phyloP scores from a whole-genome alignment of 2,113 vertebrate species.

The Astur gentilis region DNA sequence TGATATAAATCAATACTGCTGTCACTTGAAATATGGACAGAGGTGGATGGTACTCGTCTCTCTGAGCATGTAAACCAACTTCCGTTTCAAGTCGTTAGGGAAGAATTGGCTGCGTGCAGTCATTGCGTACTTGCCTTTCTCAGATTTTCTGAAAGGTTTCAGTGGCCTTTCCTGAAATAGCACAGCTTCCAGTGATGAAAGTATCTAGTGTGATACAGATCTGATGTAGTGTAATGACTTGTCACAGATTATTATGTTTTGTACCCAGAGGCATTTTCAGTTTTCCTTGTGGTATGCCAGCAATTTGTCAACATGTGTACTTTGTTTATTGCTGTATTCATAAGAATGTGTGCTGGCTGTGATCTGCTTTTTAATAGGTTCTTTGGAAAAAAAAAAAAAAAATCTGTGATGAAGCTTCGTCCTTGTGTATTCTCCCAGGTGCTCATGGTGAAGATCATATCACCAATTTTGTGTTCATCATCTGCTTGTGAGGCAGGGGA shows the following conservation, averaged over 20 bases:
- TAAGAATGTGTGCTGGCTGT: background rate
- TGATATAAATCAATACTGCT: background rate
- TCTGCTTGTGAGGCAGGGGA: background rate
- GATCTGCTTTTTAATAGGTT: background rate
- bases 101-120: background rate
- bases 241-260: background rate
- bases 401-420: rapidly evolving
- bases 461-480: background rate
- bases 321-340: background rate
- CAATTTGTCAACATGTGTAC: background rate
- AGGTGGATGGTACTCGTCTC: rapidly evolving
- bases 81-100: background rate
- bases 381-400: background rate
- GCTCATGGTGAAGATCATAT: background rate
- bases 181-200: background rate
- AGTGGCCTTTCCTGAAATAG: background rate
- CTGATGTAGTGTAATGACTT: background rate
- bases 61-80: background rate
- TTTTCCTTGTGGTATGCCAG: background rate
- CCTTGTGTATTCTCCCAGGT: background rate
- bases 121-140: background rate
- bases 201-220: background rate
- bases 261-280: background rate
- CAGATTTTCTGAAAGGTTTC: background rate
- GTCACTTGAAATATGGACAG: background rate